Percentiles rank a stretch among this genome's conserved stretches.
These are phyloP conservation scores for Pseudococcus viburni DNA, from an alignment of 2,888 invertebrate genomes.

Conservation along the genomic window DNA sequence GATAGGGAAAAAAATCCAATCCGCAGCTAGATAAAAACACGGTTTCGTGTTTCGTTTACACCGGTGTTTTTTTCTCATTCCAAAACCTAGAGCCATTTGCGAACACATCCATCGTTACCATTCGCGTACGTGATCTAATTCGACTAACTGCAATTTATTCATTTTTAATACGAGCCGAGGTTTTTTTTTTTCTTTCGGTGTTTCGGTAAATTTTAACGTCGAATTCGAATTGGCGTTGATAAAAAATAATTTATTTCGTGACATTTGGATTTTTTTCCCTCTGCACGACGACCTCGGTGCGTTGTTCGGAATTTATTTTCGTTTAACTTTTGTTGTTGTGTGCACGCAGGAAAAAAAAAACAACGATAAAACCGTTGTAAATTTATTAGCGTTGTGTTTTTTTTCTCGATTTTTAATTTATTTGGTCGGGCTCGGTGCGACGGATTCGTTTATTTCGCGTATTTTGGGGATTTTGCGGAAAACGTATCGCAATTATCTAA, in stretches of 20 bases:
- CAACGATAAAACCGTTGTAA: conserved; percentile 48
- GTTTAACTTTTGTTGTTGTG: conserved; percentile 31
- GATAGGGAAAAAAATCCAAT: background rate
- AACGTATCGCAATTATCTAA: conserved; percentile 24
- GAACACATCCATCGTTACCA: conserved; percentile 56
- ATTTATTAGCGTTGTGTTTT: conserved; percentile 41
- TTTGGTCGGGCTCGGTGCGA: background rate
- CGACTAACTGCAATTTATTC: conserved; percentile 57
- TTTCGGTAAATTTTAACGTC: conserved; percentile 51
- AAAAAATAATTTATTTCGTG: conserved; percentile 58
- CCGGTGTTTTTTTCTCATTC: conserved; percentile 36
- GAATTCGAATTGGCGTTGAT: conserved; percentile 56
- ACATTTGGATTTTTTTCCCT: conserved; percentile 35
- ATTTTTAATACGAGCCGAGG: conserved; percentile 53
- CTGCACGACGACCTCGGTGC: conserved; percentile 13
- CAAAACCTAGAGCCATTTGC: conserved; percentile 19
- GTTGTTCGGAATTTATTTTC: conserved; percentile 33
- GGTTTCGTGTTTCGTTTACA: conserved; percentile 48
- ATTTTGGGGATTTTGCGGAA: background rate
- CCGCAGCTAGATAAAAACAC: conserved; percentile 42
- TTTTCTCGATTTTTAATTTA: background rate
- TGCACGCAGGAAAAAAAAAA: conserved; percentile 20
- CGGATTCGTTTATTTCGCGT: background rate
- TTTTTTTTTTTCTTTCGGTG: conserved; percentile 51
- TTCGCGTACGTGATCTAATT: conserved; percentile 56